Evolutionary conservation across 2,888 invertebrate genomes (phyloP), one percentile per base, ranked within the genome.

Genomic region (Prosopocoilus inquinatus): DNA sequence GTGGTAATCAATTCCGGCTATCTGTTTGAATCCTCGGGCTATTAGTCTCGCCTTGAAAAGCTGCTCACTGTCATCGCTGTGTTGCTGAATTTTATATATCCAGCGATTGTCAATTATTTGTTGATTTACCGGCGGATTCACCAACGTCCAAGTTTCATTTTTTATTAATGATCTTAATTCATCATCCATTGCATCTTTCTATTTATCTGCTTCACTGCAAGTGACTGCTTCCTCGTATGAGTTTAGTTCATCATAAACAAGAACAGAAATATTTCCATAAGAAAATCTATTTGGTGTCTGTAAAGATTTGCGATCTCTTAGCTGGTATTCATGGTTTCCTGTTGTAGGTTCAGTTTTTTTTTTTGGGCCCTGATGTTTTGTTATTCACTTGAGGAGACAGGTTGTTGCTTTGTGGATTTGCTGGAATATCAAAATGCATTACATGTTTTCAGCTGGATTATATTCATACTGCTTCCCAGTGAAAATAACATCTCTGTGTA

Each of bases 181-280:
- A 4, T 54, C 46, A 34, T 53, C 43, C 15, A 44, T 54, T n/a
- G 49, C 53, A 3, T 79, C 79, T 43, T 75, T 69, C 47, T 79
- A 79, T n/a, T 78, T 11, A n/a, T 11, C 79, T 78, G 74, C 71
- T 47, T 48, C 36, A 12, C 12, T 38, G 9, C 20, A 11, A 9
- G 11, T 13, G 11, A 48, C 38, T 12, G 38, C 35, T 48, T 48
- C 49, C 4, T 8, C 11, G 12, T 48, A 48, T 16, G 3, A 16
- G 12, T 12, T 13, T 41, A 38, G 49, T 48, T 48, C 49, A 7
- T 41, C 9, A 36, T 36, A 11, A 36, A 3, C 36, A 3, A 11
- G n/a, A 11, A 36, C 11, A 11, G 11, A 36, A 9, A 11, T 11
- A n/a, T 9, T 48, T 39, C 38, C 9, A 9, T 11, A 9, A n/a